phyloP scores from a whole-genome alignment of 2,797 vertebrate genomes.

The Malurus splendens region DNA sequence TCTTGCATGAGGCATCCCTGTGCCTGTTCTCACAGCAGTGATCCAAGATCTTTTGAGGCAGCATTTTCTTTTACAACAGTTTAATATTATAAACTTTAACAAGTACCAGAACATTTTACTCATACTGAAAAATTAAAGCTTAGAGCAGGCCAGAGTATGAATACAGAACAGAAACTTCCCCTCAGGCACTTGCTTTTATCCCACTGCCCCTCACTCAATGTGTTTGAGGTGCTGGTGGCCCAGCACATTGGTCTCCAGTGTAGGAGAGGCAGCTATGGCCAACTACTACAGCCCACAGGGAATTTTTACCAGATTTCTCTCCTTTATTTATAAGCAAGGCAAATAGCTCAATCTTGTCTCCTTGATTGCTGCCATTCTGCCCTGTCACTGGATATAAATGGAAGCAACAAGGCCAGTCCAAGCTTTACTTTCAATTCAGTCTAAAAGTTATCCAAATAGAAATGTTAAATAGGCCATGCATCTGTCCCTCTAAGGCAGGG shows the following conservation, averaged over 20 bases:
- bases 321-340: background rate
- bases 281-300: background rate
- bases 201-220: background rate
- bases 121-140: background rate
- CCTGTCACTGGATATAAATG: conserved; percentile 33
- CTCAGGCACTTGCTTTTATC: background rate
- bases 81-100: background rate
- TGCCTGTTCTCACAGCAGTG: background rate
- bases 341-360: background rate
- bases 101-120: background rate
- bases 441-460: conserved; percentile 14
- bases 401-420: conserved; percentile 4
- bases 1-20: background rate
- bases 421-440: conserved; percentile 7
- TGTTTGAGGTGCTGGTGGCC: background rate
- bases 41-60: background rate
- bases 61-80: background rate
- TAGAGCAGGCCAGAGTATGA: background rate
- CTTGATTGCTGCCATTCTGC: background rate
- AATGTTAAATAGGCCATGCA: background rate
- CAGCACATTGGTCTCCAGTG: background rate
- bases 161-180: background rate
- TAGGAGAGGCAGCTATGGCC: background rate
- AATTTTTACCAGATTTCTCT: background rate
- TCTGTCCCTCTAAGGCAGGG: background rate